A percentile compares a stretch with the other conserved stretches of the same genome.
Conservation (phyloP, 37 sponge, comb jelly and placozoan species). For the Cliona cf. orientalis region DNA sequence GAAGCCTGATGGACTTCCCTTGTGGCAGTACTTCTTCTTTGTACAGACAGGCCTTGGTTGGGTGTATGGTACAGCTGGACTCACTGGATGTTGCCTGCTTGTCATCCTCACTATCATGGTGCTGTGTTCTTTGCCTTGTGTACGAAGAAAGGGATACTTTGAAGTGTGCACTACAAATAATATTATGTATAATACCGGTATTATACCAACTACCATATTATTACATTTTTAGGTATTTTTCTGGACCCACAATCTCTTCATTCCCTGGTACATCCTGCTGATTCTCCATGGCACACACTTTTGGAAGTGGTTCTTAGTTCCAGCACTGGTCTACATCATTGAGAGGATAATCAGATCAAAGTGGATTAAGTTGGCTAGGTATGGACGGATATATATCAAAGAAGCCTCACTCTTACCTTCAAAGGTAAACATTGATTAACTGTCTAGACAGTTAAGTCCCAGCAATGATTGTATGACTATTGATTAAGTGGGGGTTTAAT, state of each 20-base stretch:
- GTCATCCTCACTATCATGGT: slow-evolving; percentile 68
- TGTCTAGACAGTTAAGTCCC: too few relatives aligned
- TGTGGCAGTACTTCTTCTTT: slow-evolving; percentile 65
- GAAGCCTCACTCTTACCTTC: slow-evolving; percentile 81
- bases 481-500: too few relatives aligned
- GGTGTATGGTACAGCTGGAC: slow-evolving; percentile 71
- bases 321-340: slow-evolving; percentile 69
- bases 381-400: slow-evolving; percentile 76
- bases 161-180: slow-evolving; percentile 35
- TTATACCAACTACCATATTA: not conserved
- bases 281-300: slow-evolving; percentile 81
- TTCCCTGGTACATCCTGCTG: slow-evolving; percentile 71
- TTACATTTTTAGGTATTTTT: slow-evolving; percentile 73
- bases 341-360: slow-evolving; percentile 77
- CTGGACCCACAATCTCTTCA: slow-evolving; percentile 82
- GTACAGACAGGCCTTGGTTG: slow-evolving; percentile 60
- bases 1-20: slow-evolving; percentile 23
- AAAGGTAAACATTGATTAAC: slow-evolving; percentile 38
- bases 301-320: slow-evolving; percentile 84
- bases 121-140: slow-evolving; percentile 71
- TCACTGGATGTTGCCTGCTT: slow-evolving; percentile 67
- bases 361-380: slow-evolving; percentile 71
- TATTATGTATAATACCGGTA: not conserved
- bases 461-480: too few relatives aligned
- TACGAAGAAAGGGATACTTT: slow-evolving; percentile 81